Evolutionary conservation across 2,797 vertebrate genomes (phyloP), one percentile per base, ranked within the genome.

Genomic region (Peromyscus aztecus): DNA sequence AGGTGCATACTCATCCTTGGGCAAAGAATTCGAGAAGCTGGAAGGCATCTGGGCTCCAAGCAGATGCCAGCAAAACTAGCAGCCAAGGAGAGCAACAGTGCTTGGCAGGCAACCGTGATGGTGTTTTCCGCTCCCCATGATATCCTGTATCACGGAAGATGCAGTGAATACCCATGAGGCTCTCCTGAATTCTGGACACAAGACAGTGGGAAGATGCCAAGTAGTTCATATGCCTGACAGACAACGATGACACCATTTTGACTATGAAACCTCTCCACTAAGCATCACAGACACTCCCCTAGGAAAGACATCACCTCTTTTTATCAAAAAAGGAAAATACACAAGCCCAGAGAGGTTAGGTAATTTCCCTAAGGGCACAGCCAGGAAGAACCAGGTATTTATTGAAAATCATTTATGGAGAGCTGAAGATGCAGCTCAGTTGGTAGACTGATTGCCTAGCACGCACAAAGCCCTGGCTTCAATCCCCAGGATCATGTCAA

Each of bases 21-120:
- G 67, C n/a, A 59, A 96, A 43, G 84, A 65, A 67, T 71, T 76
- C 89, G 57, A 69, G 46, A 94, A 86, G 67, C 23, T 78, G 73
- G 81, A 86, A 46, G 57, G 40, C 52, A 0, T 69, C 90, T 76
- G 85, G 40, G 23, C 81, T 89, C n/a, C 9, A 3, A 13, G 24
- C 65, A 90, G 40, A 57, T 69, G 93, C 97, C 84, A 82, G 13
- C 71, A 90, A 34, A 61, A 16, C 55, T 92, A 85, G 61, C 77
- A 82, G 61, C 17, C 0, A 2, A 40, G 86, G 63, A 86, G 61
- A 75, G 81, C 43, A 46, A 63, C 21, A 6, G 6, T 0, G 0
- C 88, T 86, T 73, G 95, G 84, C 90, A 85, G 82, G 81, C 31
- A 23, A 88, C 6, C 2, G 0, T 4, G 40, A 29, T 13, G 7